phyloP scores from a whole-genome alignment of 2,888 invertebrate genomes.

The Eilema caniola region DNA sequence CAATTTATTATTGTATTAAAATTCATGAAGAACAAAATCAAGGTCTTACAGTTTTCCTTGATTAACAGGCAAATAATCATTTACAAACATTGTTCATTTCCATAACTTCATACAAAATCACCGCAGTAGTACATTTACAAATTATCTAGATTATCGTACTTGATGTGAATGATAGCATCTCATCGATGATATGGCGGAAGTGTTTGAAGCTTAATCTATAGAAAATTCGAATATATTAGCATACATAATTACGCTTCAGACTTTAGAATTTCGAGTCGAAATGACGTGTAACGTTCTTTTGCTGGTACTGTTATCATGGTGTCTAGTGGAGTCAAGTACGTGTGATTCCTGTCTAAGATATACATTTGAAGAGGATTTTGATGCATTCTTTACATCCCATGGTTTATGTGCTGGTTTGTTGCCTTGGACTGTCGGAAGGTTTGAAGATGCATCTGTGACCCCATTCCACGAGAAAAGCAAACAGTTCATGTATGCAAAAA shows the following conservation, averaged over 20 bases:
- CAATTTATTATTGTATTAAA: too few species aligned
- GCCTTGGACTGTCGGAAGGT: neutral
- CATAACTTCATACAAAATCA: neutral
- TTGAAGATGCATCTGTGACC: neutral
- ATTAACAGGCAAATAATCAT: too few species aligned
- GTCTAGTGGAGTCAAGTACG: slow-evolving; percentile 29
- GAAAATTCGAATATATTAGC: slow-evolving; percentile 39
- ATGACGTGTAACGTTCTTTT: slow-evolving; percentile 45
- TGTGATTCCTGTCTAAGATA: slow-evolving; percentile 54
- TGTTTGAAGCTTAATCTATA: slow-evolving; percentile 31
- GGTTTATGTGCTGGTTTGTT: slow-evolving; percentile 42
- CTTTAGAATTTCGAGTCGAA: slow-evolving; percentile 29
- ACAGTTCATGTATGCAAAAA: neutral
- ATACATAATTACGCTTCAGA: slow-evolving; percentile 32
- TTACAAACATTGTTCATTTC: too few species aligned
- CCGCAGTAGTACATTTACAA: neutral
- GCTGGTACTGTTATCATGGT: slow-evolving; percentile 28
- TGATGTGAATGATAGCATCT: slow-evolving; percentile 47
- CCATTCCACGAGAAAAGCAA: neutral
- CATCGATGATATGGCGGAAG: slow-evolving; percentile 33
- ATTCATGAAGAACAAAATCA: too few species aligned
- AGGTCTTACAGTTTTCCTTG: too few species aligned
- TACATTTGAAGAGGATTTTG: slow-evolving; percentile 58
- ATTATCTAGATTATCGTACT: slow-evolving; percentile 16
- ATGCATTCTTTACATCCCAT: slow-evolving; percentile 49